Evolutionary conservation across 2,113 vertebrate species (phyloP).

Genomic region (Nycticebus coucang): DNA sequence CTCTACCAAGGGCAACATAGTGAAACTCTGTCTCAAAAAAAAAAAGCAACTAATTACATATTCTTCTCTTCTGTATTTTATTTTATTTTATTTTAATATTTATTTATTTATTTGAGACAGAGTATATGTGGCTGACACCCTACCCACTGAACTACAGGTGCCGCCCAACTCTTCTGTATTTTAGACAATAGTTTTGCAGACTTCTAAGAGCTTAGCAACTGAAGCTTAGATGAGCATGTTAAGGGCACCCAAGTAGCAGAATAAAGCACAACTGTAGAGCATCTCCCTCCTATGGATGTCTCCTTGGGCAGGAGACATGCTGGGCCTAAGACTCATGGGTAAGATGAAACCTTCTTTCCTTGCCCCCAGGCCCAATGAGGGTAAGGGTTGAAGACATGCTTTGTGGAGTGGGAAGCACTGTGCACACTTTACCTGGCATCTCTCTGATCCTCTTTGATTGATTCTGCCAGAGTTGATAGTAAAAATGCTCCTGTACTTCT

Average conservation of each 20-base stretch:
- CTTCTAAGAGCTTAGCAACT: conserved; percentile 63
- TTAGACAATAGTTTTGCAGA: conserved; percentile 65
- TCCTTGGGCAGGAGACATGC: not conserved
- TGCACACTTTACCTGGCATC: not conserved
- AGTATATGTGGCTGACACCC: too few relatives aligned
- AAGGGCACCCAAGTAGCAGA: conserved; percentile 14
- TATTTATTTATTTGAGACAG: too few relatives aligned
- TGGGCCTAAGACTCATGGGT: not conserved
- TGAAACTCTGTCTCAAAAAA: too few relatives aligned
- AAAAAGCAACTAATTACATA: too few relatives aligned
- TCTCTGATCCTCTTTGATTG: not conserved
- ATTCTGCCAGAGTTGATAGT: not conserved
- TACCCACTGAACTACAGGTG: too few relatives aligned
- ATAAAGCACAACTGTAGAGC: conserved; percentile 24
- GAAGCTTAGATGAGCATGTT: conserved; percentile 32
- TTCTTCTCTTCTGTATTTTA: too few relatives aligned
- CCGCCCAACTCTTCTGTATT: conserved; percentile 43
- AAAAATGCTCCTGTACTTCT: not conserved
- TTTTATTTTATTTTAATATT: too few relatives aligned
- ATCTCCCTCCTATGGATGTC: not conserved
- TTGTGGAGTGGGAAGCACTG: not conserved
- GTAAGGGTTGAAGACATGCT: not conserved
- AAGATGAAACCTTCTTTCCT: not conserved
- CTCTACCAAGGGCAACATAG: too few relatives aligned
- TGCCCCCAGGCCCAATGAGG: not conserved